phyloP scores from a whole-genome alignment of 2,797 vertebrate genomes.

The Falco biarmicus region DNA sequence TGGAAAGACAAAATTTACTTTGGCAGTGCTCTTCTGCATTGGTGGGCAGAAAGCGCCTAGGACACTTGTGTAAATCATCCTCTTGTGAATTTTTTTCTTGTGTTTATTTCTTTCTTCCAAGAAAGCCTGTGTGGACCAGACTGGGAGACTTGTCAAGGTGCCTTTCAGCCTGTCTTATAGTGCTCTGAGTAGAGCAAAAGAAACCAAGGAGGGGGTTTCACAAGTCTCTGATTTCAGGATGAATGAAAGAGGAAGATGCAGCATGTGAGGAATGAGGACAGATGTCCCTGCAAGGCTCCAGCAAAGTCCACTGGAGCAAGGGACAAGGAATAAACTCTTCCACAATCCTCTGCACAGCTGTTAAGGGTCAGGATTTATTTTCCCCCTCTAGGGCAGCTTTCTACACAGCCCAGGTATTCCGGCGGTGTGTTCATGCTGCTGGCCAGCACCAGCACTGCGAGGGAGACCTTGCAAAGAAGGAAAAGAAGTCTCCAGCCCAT shows the following conservation, averaged over 20 bases:
- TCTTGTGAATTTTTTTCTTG: neutral
- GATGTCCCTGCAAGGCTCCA: neutral
- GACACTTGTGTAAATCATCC: neutral
- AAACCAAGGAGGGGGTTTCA: neutral
- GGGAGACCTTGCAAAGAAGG: neutral
- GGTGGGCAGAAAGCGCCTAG: neutral
- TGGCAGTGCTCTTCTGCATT: neutral
- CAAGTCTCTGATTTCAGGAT: neutral
- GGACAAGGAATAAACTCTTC: neutral
- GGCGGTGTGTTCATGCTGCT: neutral
- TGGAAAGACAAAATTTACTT: constrained; percentile 1
- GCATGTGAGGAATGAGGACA: neutral
- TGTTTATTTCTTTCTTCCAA: neutral
- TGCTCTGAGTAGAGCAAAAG: neutral
- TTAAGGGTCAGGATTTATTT: neutral
- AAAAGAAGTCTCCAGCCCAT: neutral
- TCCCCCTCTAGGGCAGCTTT: neutral
- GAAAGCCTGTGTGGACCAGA: neutral
- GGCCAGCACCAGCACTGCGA: neutral
- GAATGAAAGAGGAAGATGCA: neutral
- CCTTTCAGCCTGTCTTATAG: neutral
- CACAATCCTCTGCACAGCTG: neutral
- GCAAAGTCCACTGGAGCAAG: neutral
- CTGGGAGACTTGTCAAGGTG: neutral
- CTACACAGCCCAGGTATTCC: neutral